Conservation (phyloP, 2,888 invertebrate genomes). For the Agrotis puta region DNA sequence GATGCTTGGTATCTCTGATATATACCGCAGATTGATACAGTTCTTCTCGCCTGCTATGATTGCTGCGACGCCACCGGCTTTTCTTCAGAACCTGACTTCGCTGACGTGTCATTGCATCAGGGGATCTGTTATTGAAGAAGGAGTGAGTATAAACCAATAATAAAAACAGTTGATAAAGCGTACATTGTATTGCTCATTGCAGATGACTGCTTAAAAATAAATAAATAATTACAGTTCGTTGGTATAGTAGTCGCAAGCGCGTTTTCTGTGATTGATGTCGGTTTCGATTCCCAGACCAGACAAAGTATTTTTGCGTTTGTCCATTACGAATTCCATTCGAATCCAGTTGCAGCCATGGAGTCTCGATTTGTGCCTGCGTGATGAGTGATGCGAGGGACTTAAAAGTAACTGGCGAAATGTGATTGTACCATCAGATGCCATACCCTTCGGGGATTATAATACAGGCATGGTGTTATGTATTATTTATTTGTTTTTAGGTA, state of each 20-base stretch:
- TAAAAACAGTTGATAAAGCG: background rate
- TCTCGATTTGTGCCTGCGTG: too few relatives aligned
- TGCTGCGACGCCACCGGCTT: slow-evolving; percentile 82
- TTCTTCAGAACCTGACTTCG: slow-evolving; percentile 85
- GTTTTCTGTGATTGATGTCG: too few relatives aligned
- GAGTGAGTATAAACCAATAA: slow-evolving; percentile 75
- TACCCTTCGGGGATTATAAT: too few relatives aligned
- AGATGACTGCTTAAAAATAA: background rate
- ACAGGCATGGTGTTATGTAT: background rate
- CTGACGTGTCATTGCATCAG: slow-evolving; percentile 86
- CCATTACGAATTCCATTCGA: too few relatives aligned
- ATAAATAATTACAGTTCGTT: background rate
- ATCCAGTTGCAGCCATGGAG: too few relatives aligned
- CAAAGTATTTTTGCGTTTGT: too few relatives aligned
- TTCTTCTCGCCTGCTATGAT: slow-evolving; percentile 86
- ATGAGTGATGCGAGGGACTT: too few relatives aligned
- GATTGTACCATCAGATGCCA: too few relatives aligned
- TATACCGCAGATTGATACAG: slow-evolving; percentile 86
- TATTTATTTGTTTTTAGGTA: slow-evolving; percentile 69
- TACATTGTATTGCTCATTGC: background rate
- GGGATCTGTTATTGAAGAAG: slow-evolving; percentile 86
- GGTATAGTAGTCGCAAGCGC: too few relatives aligned
- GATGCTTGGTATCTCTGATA: slow-evolving; percentile 87
- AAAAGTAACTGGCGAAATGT: too few relatives aligned
- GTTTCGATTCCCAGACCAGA: too few relatives aligned